Evolutionary conservation across 2,888 invertebrate genomes (phyloP).

Genomic region (Troides aeacus): DNA sequence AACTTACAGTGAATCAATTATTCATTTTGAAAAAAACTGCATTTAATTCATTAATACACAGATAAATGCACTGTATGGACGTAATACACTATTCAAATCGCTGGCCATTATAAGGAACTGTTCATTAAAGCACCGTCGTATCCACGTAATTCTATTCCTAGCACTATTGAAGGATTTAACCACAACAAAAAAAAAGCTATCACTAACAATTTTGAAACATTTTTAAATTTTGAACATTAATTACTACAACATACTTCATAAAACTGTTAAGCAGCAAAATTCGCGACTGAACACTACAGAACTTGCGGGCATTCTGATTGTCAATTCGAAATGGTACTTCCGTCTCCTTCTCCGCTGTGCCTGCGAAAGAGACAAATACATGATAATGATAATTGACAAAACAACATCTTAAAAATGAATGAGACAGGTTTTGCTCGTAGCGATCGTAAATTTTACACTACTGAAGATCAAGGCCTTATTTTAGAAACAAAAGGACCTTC

Average conservation of each 20-base stretch:
- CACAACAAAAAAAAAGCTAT: constrained; percentile 29
- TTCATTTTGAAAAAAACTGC: constrained; percentile 34
- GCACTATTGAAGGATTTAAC: constrained; percentile 41
- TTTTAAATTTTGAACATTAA: not conserved
- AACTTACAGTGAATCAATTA: constrained; percentile 38
- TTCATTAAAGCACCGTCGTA: constrained; percentile 36
- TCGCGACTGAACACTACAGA: constrained; percentile 41
- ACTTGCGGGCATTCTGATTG: constrained; percentile 41
- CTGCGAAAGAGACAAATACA: constrained; percentile 60
- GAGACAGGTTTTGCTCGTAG: constrained; percentile 44
- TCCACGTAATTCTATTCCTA: constrained; percentile 36
- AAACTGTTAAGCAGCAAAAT: constrained; percentile 35
- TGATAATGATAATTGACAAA: constrained; percentile 56
- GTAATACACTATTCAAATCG: constrained; percentile 48
- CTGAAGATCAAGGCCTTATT: constrained; percentile 28
- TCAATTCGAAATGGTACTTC: constrained; percentile 31
- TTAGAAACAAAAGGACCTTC: constrained; percentile 14
- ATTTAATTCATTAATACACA: constrained; percentile 40
- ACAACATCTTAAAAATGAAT: constrained; percentile 43
- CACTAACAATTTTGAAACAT: not conserved
- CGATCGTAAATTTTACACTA: constrained; percentile 31
- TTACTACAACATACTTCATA: constrained; percentile 30
- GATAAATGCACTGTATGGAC: constrained; percentile 61
- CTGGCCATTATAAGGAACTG: constrained; percentile 64
- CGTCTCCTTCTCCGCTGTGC: constrained; percentile 45